A percentile compares a stretch with the other conserved stretches of the same genome.
Conservation (phyloP, 1,140 invertebrate species). For the Papilio machaon region DNA sequence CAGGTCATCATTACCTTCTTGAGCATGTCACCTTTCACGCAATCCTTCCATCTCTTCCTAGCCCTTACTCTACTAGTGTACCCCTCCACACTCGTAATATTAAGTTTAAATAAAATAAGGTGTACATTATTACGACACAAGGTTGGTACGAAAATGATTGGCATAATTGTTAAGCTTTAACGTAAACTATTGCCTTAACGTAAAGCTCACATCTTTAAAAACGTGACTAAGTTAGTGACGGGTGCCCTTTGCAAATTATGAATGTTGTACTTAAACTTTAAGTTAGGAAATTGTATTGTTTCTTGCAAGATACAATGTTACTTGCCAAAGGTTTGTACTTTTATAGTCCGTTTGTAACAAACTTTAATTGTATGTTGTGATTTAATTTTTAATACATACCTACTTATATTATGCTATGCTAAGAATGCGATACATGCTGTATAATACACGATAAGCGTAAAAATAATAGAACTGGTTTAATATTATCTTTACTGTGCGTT, state of each 20-base stretch:
- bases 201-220: slow-evolving; percentile 31
- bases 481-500: background rate
- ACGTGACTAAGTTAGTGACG: slow-evolving; percentile 38
- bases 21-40: no score
- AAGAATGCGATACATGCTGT: no score
- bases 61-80: no score
- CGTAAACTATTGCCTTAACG: slow-evolving; percentile 3
- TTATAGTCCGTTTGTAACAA: background rate
- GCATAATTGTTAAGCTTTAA: background rate
- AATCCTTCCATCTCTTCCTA: no score
- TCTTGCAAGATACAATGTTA: slow-evolving; percentile 29
- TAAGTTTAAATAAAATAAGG: background rate
- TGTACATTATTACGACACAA: background rate
- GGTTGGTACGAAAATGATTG: background rate
- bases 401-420: background rate
- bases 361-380: background rate
- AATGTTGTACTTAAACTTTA: slow-evolving; percentile 33
- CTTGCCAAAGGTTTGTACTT: slow-evolving; percentile 9
- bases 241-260: slow-evolving; percentile 37
- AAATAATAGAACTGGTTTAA: background rate
- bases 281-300: slow-evolving; percentile 37
- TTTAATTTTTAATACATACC: background rate
- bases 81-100: no score
- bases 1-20: no score
- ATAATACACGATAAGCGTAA: no score